Conservation (phyloP, 2,797 vertebrate genomes). For the Pteronotus mesoamericanus region DNA sequence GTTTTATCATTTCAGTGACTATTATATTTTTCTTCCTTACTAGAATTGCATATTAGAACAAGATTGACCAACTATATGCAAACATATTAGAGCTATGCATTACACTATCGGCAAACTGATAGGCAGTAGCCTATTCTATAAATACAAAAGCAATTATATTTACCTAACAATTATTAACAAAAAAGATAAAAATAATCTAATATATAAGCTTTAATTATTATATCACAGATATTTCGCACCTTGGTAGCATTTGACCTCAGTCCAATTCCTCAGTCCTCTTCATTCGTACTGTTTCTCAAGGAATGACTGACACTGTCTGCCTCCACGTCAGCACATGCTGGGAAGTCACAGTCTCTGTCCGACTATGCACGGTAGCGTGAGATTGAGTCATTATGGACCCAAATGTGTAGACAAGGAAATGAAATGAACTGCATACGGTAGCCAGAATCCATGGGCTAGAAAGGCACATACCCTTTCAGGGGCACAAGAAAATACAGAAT, state of each 20-base stretch:
- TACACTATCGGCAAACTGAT: background rate
- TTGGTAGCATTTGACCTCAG: background rate
- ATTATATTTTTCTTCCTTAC: background rate
- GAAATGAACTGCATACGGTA: background rate
- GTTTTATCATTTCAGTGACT: background rate
- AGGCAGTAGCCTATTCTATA: background rate
- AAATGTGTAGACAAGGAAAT: background rate
- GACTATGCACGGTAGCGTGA: rapidly evolving
- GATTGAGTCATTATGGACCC: background rate
- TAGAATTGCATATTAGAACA: background rate
- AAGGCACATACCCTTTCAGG: background rate
- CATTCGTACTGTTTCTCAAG: background rate
- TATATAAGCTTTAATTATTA: background rate
- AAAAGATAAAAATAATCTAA: background rate
- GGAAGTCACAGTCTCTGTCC: background rate
- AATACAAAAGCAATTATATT: background rate
- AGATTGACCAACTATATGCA: background rate
- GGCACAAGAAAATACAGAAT: background rate
- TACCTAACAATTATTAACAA: background rate
- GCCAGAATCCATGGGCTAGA: background rate
- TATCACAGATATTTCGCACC: background rate
- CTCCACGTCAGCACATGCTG: background rate
- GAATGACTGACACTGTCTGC: background rate
- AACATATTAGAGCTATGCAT: background rate
- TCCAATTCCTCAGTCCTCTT: background rate